Base-by-base conservation (phyloP, 2,797 vertebrate species). In the Carapus acus region DNA sequence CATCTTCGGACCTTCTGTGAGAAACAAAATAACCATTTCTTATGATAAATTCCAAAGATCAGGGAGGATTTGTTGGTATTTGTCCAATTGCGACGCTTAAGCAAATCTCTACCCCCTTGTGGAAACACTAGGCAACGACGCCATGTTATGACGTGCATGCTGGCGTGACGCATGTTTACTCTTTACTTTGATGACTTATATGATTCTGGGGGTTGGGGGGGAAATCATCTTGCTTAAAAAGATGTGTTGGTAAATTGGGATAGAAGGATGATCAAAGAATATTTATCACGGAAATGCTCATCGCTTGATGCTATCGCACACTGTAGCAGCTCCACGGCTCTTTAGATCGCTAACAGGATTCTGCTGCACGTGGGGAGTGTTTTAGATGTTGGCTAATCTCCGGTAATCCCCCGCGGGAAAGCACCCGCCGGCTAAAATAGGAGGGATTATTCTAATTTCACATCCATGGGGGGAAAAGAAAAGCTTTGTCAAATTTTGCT, bases 291-390 rank as follows among this genome's bases (percentile, higher is more conserved):
- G 59, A 78, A 77, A 60, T 29, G 2, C n/a, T n/a, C 58, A 72
- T 76, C 61, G 38, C 59, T 62, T 53, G 54, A 77, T 82, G 68
- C 77, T 58, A 73, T 71, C 70, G 76, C 71, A 70, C 76, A 67
- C 62, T 43, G 44, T 57, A 61, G 47, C 54, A 68, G 58, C 73
- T 77, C 62, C 75, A 78, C 71, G 76, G 66, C 43, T 73, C 73
- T 62, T 75, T 56, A 59, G 54, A 77, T 34, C 15, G 60, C 61
- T 83, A 81, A 82, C 61, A 56, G 77, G 79, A 83, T 81, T 77
- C 64, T 2, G 44, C 52, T 27, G 57, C 48, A 57, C 78, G 67
- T 69, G 68, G 53, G 55, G 40, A 61, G 42, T 3, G 56, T 18
- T 74, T 77, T 77, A 27, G 24, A 27, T 70, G 77, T 50, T 49